These are phyloP conservation scores for Porites evermanni DNA, from an alignment of 92 coral and sea anemone species.

Conservation along the genomic window DNA sequence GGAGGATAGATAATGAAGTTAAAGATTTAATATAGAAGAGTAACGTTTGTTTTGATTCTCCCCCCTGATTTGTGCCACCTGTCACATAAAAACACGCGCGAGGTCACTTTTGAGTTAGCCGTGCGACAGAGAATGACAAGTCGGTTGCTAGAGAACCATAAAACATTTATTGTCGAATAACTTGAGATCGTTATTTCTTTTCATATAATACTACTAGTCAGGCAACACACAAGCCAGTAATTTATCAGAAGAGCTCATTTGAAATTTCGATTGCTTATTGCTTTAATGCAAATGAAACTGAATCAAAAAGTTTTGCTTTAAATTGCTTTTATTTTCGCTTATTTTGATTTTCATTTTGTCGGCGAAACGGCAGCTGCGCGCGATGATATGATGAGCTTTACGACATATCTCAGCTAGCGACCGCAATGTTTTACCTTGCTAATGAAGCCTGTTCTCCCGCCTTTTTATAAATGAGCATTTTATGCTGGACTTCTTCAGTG, in stretches of 20 bases:
- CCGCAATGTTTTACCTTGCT: slow-evolving; percentile 66
- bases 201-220: not conserved
- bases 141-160: slow-evolving; percentile 9
- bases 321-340: no score
- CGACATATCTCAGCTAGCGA: slow-evolving; percentile 68
- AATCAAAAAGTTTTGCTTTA: no score
- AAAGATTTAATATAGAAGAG: not conserved
- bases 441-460: slow-evolving; percentile 58
- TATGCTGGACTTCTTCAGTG: slow-evolving; percentile 42
- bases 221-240: not conserved
- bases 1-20: not conserved
- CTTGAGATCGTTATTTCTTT: not conserved
- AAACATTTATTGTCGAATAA: not conserved
- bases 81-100: slow-evolving; percentile 11
- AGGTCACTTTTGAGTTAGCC: slow-evolving; percentile 35
- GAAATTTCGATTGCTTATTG: not conserved
- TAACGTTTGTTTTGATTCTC: not conserved
- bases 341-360: not conserved
- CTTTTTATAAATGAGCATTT: slow-evolving; percentile 77
- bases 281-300: no score
- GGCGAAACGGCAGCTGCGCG: slow-evolving; percentile 37
- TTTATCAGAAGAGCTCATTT: not conserved
- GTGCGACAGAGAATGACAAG: slow-evolving; percentile 1
- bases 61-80: slow-evolving; percentile 25
- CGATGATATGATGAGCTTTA: slow-evolving; percentile 16